phyloP scores from a whole-genome alignment of 1,140 invertebrate genomes.

The Vanessa atalanta region DNA sequence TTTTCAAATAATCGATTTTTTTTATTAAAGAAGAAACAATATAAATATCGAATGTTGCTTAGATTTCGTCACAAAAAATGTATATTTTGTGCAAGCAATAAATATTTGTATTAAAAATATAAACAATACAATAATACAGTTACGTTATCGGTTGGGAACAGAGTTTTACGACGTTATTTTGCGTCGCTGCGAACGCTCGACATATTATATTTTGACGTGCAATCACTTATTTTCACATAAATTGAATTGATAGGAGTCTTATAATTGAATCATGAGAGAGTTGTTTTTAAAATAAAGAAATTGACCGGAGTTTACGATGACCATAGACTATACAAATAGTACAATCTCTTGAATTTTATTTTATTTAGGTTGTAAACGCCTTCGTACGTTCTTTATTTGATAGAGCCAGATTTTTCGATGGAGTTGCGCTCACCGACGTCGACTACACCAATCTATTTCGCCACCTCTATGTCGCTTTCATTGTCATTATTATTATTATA shows the following conservation, averaged over 20 bases:
- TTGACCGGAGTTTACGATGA: not conserved
- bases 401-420: too few relatives aligned
- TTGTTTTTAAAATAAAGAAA: slow-evolving; percentile 27
- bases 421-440: too few relatives aligned
- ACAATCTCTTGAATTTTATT: not conserved
- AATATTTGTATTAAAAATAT: slow-evolving; percentile 20
- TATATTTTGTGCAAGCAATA: slow-evolving; percentile 12
- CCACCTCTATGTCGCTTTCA: too few relatives aligned
- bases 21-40: too few relatives aligned
- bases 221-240: slow-evolving; percentile 24
- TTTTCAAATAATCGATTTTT: too few relatives aligned
- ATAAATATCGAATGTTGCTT: not conserved
- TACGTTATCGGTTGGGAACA: slow-evolving; percentile 27
- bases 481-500: too few relatives aligned
- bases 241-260: slow-evolving; percentile 26
- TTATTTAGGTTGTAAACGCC: not conserved
- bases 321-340: not conserved
- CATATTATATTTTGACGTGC: slow-evolving; percentile 22
- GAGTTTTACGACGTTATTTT: slow-evolving; percentile 43
- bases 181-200: slow-evolving; percentile 12
- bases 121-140: slow-evolving; percentile 33
- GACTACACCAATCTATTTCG: too few relatives aligned
- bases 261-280: slow-evolving; percentile 18
- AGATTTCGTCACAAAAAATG: not conserved
- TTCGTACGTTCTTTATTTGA: too few relatives aligned